Evolutionary conservation across 2,113 vertebrate species (phyloP), one percentile per base, ranked within the genome.

Genomic region (Petrocephalus microphthalmus): DNA sequence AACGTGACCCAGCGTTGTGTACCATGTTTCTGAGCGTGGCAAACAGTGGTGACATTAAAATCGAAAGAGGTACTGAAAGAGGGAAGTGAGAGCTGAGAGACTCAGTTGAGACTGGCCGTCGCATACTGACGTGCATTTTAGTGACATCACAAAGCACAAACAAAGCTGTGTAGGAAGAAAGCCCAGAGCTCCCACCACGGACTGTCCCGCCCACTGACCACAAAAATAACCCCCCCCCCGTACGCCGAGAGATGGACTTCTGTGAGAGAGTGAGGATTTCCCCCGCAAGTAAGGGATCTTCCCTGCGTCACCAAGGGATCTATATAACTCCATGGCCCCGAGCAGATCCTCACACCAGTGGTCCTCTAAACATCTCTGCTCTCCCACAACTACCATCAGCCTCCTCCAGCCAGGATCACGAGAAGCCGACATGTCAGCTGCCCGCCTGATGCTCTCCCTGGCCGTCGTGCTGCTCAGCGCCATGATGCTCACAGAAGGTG

Each of bases 401-500:
- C 84, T 56, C 52, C 17, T 37, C 53, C 10, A 42, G 5, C 20
- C 74, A 13, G 25, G 19, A 22, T 45, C 84, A 85, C 25, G 2
- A 84, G n/a, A 29, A 37, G 47, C 86, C 87, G 90, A 87, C 22
- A 95, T 96, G 95, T 88, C 93, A 19, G 78, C 94, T 87, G 51
- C 90, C 91, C 95, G 94, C 89, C 60, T 90, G 88, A 88, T 91
- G 74, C 85, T 95, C 88, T 88, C 91, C 13, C 87, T 90, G 49
- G 6, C 92, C 5, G 88, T 93, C 51, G 54, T 94, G 86, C n/a
- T 94, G 89, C 88, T 95, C 60, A 92, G 91, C 2, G 90, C 82
- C 49, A 60, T 92, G 51, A 17, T 90, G 17, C n/a, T 95, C 51
- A 94, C 89, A 84, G 92, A 95, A 93, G 95, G 95, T 95, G 92